Evolutionary conservation across 53 echinoderm and acorn worm genomes (phyloP).

Genomic region (Holothuria leucospilota): DNA sequence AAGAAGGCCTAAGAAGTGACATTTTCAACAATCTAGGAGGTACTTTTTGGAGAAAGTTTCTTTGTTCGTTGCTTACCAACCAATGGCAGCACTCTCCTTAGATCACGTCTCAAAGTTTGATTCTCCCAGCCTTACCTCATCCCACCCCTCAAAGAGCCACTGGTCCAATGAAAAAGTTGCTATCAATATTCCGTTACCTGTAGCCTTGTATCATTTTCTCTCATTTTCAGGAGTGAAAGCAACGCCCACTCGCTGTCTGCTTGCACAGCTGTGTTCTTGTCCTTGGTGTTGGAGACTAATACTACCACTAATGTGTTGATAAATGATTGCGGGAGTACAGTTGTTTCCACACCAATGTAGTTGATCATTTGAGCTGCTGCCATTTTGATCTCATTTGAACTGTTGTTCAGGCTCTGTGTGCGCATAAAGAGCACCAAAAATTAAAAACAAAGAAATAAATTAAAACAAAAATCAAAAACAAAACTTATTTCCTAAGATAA

Average conservation of each 20-base stretch:
- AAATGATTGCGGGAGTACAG: slow-evolving; percentile 63
- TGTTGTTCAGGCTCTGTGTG: slow-evolving; percentile 86
- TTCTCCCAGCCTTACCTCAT: neutral
- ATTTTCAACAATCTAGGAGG: too few relatives aligned
- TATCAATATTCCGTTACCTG: slow-evolving; percentile 54
- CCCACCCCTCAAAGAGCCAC: neutral
- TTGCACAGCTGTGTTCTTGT: slow-evolving; percentile 96
- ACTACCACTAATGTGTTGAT: slow-evolving; percentile 81
- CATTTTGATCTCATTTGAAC: slow-evolving; percentile 94
- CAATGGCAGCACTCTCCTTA: neutral
- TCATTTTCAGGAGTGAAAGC: slow-evolving; percentile 77
- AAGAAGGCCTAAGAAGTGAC: too few relatives aligned
- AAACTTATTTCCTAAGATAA: too few relatives aligned
- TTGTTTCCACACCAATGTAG: slow-evolving; percentile 69
- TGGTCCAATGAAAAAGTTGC: neutral
- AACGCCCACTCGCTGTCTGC: slow-evolving; percentile 93
- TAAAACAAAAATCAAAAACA: too few relatives aligned
- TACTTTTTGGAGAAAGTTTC: too few relatives aligned
- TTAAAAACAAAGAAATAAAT: too few relatives aligned
- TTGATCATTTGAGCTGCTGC: slow-evolving; percentile 96
- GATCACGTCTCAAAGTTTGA: neutral
- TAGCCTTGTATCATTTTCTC: slow-evolving; percentile 56
- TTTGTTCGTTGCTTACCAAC: neutral
- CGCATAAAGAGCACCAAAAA: too few relatives aligned
- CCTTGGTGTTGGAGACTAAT: slow-evolving; percentile 93